Base-by-base conservation (phyloP, 2,888 invertebrate species). In the Aphodius sticticus region DNA sequence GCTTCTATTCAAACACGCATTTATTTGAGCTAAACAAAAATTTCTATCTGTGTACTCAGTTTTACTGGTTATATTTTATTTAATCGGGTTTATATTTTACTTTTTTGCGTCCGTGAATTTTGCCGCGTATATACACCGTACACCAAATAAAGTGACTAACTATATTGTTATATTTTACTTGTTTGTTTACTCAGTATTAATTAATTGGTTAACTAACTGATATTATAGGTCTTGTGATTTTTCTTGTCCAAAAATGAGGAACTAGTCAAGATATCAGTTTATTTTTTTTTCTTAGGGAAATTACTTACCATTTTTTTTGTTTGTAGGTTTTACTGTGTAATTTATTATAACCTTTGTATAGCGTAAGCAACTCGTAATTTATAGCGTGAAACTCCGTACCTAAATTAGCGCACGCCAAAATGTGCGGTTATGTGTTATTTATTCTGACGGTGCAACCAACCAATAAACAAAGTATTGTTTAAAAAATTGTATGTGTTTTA, bases 321-420 rank as follows among this genome's bases (percentile, higher is more conserved):
- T 53, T 53, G 9, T 53, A 53, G 53, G 53, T 53, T 53, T 53
- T 53, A 53, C 53, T 53, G 53, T 53, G 53, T 53, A 53, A 53
- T 53, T 53, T 53, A 53, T 53, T 7, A 53, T 53, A 53, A 53
- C 53, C 53, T 53, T 9, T 53, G 53, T 53, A 53, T 53, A 53
- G 53, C 53, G 53, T 53, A 53, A 53, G 53, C 53, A 53, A 53
- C 53, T 53, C 53, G 53, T 53, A 53, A 53, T 53, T 53, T 53
- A 53, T 53, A 53, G 53, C 53, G 53, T 53, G 53, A 53, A 53
- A 53, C 53, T 9, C 7, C 53, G 53, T 53, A 53, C 53, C 53
- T 53, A 53, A 53, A 9, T 53, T 53, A 53, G 12, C 53, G 53
- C 53, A 53, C 12, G 2, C 12, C 9, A 53, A 53, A 53, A 53